These are phyloP conservation scores for Furcula furcula DNA, from an alignment of 2,888 invertebrate genomes.

Conservation along the genomic window DNA sequence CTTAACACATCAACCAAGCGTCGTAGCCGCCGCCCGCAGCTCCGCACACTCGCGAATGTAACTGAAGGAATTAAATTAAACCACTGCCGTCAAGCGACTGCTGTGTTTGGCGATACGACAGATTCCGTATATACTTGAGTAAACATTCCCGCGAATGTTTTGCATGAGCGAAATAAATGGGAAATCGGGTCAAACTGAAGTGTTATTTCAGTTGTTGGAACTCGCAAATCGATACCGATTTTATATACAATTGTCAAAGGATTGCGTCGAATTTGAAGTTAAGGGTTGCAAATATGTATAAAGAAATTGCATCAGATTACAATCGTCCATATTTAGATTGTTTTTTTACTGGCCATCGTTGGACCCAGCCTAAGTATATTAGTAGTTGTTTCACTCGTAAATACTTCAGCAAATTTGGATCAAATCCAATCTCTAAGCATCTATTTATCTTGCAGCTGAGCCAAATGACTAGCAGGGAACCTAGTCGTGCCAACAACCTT, in stretches of 20 bases:
- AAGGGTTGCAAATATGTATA: too few relatives aligned
- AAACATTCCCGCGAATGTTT: constrained; percentile 1
- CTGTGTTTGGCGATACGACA: constrained; percentile 1
- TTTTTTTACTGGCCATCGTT: neutral
- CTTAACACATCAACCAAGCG: constrained; percentile 2
- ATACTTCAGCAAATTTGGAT: constrained; percentile 1
- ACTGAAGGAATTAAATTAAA: constrained; percentile 1
- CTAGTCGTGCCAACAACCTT: neutral
- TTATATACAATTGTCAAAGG: too few relatives aligned
- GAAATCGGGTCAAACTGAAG: neutral
- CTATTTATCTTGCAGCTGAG: constrained; percentile 1
- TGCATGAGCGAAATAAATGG: neutral
- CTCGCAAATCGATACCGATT: too few relatives aligned
- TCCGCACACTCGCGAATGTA: neutral
- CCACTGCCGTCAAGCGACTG: constrained; percentile 1
- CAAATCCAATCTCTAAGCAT: neutral
- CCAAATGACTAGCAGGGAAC: neutral
- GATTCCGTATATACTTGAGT: neutral
- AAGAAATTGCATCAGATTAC: too few relatives aligned
- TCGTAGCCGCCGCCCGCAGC: neutral
- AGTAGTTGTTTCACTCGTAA: neutral
- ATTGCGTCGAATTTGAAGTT: too few relatives aligned
- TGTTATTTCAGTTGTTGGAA: neutral
- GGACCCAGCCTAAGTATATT: neutral
- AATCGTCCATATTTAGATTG: neutral